Base-by-base conservation (phyloP, 2,113 vertebrate species). In the Datnioides undecimradiatus region DNA sequence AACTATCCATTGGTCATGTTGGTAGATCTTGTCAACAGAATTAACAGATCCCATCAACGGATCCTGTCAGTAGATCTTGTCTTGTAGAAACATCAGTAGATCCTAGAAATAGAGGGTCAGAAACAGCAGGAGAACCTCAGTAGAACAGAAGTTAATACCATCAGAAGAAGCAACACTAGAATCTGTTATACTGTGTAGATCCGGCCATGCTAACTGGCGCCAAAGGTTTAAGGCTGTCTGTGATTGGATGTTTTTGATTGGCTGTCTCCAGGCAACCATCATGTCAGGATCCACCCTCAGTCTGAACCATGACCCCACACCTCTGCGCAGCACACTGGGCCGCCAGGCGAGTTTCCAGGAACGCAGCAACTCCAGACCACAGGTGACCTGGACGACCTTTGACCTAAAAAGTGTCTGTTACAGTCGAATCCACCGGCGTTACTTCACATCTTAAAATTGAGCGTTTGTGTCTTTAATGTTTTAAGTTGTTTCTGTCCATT, bases 281-380 rank as follows among this genome's bases (percentile, higher is more conserved):
- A 99, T 99, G 98, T 99, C 97, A 55, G 97, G 98, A 90, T 99
- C 98, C 90, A 98, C 95, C 66, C 91, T 98, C 91, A 99, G 97
- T 87, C 93, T 99, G 93, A 98, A 98, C 93, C 97, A 98, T 5
- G 98, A 99, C 79, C 96, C 95, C 41, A 87, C 95, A 11, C 94
- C 95, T 2, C 80, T 93, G 66, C 96, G 96, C 69, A 96, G 93
- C 91, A 96, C 97, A 10, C 95, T 99, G 88, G 98, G 97, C 66
- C 94, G 98, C 51, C 98, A 99, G 94, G 96, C 97, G 70, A 99
- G 98, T 92, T 99, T 99, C 94, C 98, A 99, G 93, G 98, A 99
- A 63, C 96, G 97, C 82, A 96, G 96, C 89, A 94, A 91, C 77
- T 95, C 94, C 16, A 94, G 96, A 81, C 95, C 96, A 5, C 97